Base-by-base conservation (phyloP, 2,797 vertebrate genomes). In the Nothura maculosa region DNA sequence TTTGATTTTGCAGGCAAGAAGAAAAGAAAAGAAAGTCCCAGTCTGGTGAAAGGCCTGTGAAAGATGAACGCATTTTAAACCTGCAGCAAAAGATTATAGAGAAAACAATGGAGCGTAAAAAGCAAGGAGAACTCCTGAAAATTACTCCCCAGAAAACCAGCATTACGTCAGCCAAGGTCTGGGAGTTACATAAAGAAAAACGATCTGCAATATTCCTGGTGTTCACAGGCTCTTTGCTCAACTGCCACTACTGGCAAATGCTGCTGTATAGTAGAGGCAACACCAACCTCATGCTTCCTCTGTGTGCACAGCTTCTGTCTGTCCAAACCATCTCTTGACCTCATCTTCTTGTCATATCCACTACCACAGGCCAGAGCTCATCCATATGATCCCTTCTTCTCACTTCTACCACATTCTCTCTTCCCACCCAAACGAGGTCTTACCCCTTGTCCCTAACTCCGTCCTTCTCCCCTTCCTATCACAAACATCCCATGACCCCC, bases 1-100 rank as follows among this genome's bases (percentile, higher is more conserved):
- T 89, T 89, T 84, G 18, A 28, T 69, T 93, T 91, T 89, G 38
- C 96, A 99, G 98, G 90, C 97, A 97, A 73, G 98, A 98, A 87
- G 98, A 98, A 91, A 98, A 96, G 91, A 97, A 96, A 87, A 80
- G 36, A 30, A 98, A 90, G 72, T 82, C 68, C 10, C 66, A 90
- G 45, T 67, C 75, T 91, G 87, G 90, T 90, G 94, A 96, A 80
- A 89, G 67, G 8, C 91, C 90, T 64, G 1, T 84, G 77, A 97
- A 95, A 89, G 97, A 98, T 79, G 97, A 98, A 79, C 97, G 82
- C 3, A 73, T 98, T 88, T 68, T 97, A 96, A 97, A 97, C 70
- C 95, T 98, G 82, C 97, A 98, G 94, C 98, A 93, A 89, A 98
- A 97, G 87, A 97, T 99, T 22, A 96, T 89, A 72, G 98, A 98